Evolutionary conservation across 1,140 invertebrate genomes (phyloP), one percentile per base, ranked within the genome.

Genomic region (Tetramorium alpestre): DNA sequence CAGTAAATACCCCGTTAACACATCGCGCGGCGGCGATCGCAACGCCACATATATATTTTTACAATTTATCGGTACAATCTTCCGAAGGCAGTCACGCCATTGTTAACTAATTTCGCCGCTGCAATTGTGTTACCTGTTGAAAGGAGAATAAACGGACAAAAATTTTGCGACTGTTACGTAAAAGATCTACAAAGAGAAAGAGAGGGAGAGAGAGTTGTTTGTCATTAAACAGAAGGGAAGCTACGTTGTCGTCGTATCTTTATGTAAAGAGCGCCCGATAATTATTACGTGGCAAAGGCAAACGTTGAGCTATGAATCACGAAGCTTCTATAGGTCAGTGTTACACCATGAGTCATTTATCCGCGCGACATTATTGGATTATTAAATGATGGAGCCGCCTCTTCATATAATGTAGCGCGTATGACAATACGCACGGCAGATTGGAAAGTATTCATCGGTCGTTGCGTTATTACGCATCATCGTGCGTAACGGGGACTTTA

Each of bases 311-410:
- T 82, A 60, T 84, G 80, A 84, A 84, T 84, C 80, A 84, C 41
- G 28, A 81, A 33, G 69, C 47, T 41, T 60, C 69, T 84, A 75
- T 84, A 84, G 69, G 54, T 75, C 80, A 60, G 69, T n/a, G 54
- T 75, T 62, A 75, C 54, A 47, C 41, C 80, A 47, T 84, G 80
- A 84, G 54, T 84, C 80, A 84, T 18, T 84, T 84, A 72, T 49
- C n/a, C 38, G 77, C 51, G 65, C 16, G 38, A 22, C 38, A 18
- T 25, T 41, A 58, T 62, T 38, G 54, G 80, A 75, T 84, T 84
- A 84, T 84, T 84, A 75, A 75, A 75, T 75, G 54, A 62, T 75
- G 25, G 54, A 60, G 25, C 47, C 18, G 28, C 41, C 41, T 67
- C 25, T n/a, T 33, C 33, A 33, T 33, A 33, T n/a, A 11, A 25